These are phyloP conservation scores for Lasioglossum malachurum DNA, from an alignment of 2,888 invertebrate species.

Conservation along the genomic window DNA sequence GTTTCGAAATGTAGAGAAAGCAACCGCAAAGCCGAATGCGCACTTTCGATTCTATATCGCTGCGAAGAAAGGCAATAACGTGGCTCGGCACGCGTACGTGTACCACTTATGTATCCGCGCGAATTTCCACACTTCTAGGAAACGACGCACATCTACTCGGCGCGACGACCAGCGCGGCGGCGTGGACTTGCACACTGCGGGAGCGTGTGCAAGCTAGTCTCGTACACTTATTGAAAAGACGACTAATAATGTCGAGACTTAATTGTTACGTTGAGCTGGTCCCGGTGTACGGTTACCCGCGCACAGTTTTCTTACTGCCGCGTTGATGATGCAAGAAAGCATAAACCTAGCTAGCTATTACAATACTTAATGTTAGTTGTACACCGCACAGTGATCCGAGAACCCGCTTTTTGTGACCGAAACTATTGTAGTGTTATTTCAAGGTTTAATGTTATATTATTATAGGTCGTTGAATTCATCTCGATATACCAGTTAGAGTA, in stretches of 20 bases:
- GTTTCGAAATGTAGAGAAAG: neutral
- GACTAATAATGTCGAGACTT: slow-evolving; percentile 69
- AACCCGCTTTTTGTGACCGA: neutral
- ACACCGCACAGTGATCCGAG: neutral
- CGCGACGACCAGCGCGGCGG: neutral
- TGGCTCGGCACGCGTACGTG: slow-evolving; percentile 24
- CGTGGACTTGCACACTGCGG: neutral
- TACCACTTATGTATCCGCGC: slow-evolving; percentile 36
- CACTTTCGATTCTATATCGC: slow-evolving; percentile 14
- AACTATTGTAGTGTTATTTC: neutral
- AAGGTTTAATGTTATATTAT: neutral
- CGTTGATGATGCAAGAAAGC: slow-evolving; percentile 73
- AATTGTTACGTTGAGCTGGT: slow-evolving; percentile 61
- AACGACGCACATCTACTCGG: slow-evolving; percentile 22
- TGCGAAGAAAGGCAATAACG: slow-evolving; percentile 25
- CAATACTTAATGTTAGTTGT: slow-evolving; percentile 62
- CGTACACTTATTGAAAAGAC: slow-evolving; percentile 43
- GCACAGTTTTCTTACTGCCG: slow-evolving; percentile 73
- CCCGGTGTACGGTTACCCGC: slow-evolving; percentile 64
- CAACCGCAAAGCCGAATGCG: neutral
- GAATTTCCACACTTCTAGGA: slow-evolving; percentile 38
- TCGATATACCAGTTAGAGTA: too few relatives aligned
- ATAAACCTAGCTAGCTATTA: slow-evolving; percentile 67
- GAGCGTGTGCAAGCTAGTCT: neutral
- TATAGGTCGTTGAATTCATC: neutral